phyloP scores from a whole-genome alignment of 2,888 invertebrate species.

The Acronicta psi region DNA sequence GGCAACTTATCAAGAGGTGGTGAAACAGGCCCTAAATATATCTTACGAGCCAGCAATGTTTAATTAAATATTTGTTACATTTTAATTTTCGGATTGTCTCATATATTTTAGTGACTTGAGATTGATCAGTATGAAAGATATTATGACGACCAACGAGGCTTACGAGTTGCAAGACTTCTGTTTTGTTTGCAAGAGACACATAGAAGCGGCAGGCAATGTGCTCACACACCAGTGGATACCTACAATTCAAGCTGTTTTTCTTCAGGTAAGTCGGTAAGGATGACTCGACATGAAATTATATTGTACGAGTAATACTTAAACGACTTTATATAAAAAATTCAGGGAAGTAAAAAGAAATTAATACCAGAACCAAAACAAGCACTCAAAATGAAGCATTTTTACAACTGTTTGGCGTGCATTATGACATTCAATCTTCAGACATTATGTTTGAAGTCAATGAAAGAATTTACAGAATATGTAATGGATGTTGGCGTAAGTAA shows the following conservation, averaged over 20 bases:
- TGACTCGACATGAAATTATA: no score
- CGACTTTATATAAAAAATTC: constrained; percentile 44
- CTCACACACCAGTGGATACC: constrained; percentile 91
- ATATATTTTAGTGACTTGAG: constrained; percentile 86
- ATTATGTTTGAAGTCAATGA: constrained; percentile 93
- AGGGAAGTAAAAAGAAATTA: constrained; percentile 91
- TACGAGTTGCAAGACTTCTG: constrained; percentile 92
- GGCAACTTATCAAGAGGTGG: no score
- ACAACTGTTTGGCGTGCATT: constrained; percentile 94
- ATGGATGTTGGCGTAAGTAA: constrained; percentile 92
- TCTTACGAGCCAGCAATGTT: no score
- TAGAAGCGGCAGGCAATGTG: constrained; percentile 91
- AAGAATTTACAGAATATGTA: constrained; percentile 93
- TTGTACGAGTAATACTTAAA: no score
- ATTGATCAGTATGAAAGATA: constrained; percentile 89
- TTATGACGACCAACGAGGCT: constrained; percentile 89
- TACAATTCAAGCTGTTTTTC: constrained; percentile 90
- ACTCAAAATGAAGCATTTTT: constrained; percentile 92
- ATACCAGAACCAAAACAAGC: constrained; percentile 91
- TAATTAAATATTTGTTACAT: no score
- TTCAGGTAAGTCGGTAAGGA: constrained; percentile 76
- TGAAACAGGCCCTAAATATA: no score
- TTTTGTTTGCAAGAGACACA: constrained; percentile 82
- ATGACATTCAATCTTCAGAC: constrained; percentile 97
- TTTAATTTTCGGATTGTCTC: neutral